Evolutionary conservation across 2,888 invertebrate genomes (phyloP).

Genomic region (Branchellion lobata): DNA sequence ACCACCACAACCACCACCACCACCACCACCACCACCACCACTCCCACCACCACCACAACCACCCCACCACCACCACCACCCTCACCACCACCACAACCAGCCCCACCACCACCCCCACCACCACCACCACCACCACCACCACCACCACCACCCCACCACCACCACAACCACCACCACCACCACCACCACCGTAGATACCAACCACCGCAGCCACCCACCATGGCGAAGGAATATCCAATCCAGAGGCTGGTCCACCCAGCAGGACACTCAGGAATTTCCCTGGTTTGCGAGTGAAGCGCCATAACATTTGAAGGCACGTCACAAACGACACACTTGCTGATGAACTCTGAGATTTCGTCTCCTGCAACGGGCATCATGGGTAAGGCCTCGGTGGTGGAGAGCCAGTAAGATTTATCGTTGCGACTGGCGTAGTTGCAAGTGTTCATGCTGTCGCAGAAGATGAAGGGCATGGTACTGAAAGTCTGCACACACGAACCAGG

Average conservation of each 20-base stretch:
- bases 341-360: constrained; percentile 72
- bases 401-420: constrained; percentile 96
- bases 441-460: constrained; percentile 90
- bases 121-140: too few relatives aligned
- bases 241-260: constrained; percentile 87
- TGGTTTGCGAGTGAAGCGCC: constrained; percentile 90
- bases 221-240: constrained; percentile 96
- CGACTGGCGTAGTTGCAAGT: constrained; percentile 91
- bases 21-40: too few relatives aligned
- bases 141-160: too few relatives aligned
- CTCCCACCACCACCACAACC: too few relatives aligned
- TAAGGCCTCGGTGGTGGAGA: constrained; percentile 90
- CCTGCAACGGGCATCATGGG: constrained; percentile 72
- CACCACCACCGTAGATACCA: neutral
- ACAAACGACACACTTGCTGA: constrained; percentile 86
- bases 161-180: too few relatives aligned
- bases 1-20: too few relatives aligned
- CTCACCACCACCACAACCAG: too few relatives aligned
- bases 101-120: too few relatives aligned
- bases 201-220: constrained; percentile 70
- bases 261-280: constrained; percentile 80
- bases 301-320: constrained; percentile 89
- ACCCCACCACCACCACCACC: too few relatives aligned
- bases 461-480: constrained; percentile 95
- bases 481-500: constrained; percentile 86